Evolutionary conservation across 2,113 vertebrate genomes (phyloP).

Genomic region (Delphinus delphis): DNA sequence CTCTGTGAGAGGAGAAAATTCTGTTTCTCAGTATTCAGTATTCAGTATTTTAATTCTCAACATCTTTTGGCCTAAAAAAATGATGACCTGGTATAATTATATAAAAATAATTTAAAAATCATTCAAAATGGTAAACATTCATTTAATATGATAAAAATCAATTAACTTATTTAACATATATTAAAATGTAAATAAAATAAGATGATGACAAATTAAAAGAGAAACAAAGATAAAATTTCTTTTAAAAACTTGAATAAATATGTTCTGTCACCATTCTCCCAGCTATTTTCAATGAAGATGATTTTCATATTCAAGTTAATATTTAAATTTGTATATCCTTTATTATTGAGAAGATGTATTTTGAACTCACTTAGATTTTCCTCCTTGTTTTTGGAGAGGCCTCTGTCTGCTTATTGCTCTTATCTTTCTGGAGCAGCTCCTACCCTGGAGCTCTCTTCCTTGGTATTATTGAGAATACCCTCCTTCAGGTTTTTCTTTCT

Average conservation of each 20-base stretch:
- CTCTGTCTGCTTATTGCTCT: neutral
- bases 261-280: neutral
- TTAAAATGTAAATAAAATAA: neutral
- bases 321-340: neutral
- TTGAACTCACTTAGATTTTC: neutral
- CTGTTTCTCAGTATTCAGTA: neutral
- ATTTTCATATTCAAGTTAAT: neutral
- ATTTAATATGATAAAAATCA: neutral
- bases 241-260: neutral
- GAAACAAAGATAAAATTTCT: neutral
- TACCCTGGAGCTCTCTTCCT: neutral
- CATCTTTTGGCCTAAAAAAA: neutral
- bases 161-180: neutral
- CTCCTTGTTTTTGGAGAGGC: neutral
- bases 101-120: neutral
- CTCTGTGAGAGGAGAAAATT: neutral
- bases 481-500: neutral
- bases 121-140: neutral
- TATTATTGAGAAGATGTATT: neutral
- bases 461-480: neutral
- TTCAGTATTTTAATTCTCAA: neutral
- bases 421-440: neutral
- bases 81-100: neutral
- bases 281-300: neutral
- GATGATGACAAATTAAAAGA: neutral